phyloP scores from a whole-genome alignment of 2,113 vertebrate genomes.

The Pelobates fuscus region DNA sequence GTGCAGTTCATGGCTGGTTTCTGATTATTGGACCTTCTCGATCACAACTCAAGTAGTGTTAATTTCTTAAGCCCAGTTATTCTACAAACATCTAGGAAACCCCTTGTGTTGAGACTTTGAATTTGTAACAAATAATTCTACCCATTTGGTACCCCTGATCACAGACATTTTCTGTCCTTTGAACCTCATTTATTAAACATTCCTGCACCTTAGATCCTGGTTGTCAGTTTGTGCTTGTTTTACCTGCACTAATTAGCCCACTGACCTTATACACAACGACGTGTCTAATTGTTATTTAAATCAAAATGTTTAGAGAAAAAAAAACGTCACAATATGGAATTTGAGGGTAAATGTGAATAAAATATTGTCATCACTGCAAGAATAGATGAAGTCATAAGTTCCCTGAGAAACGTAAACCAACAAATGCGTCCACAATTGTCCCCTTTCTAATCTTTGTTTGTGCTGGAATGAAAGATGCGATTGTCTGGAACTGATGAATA shows the following conservation, averaged over 20 bases:
- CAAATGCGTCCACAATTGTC: constrained; percentile 62
- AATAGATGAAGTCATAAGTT: constrained; percentile 63
- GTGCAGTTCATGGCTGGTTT: no score
- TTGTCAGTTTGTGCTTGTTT: background rate
- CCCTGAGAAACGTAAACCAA: constrained; percentile 68
- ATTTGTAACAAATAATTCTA: no score
- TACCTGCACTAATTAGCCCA: background rate
- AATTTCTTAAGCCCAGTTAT: no score
- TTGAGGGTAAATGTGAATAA: constrained; percentile 48
- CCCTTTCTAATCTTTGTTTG: constrained; percentile 76
- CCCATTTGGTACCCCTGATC: no score
- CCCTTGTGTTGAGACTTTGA: no score
- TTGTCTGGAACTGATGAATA: constrained; percentile 89
- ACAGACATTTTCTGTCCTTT: no score
- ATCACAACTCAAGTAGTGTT: no score
- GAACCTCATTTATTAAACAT: background rate
- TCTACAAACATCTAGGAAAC: no score
- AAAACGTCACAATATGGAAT: background rate
- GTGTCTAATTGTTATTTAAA: background rate
- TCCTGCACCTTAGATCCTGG: background rate
- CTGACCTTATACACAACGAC: background rate
- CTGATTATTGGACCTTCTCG: no score
- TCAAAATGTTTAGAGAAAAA: background rate
- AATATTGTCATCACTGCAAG: constrained; percentile 65
- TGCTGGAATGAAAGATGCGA: constrained; percentile 87